Evolutionary conservation across 2,113 vertebrate species (phyloP).

Genomic region (Conger conger): DNA sequence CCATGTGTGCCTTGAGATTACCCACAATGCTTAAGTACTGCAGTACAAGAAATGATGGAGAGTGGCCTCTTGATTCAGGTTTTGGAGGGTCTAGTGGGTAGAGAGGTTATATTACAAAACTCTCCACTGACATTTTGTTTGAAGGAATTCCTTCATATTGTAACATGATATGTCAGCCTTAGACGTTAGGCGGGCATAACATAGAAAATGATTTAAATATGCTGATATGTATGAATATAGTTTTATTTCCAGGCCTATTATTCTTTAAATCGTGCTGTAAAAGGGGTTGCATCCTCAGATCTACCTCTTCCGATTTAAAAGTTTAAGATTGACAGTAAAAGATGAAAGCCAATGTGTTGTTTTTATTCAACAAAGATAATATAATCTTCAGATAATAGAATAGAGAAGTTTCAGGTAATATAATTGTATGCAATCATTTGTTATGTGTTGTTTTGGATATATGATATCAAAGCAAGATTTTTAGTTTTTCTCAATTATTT

Average conservation of each 20-base stretch:
- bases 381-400: neutral
- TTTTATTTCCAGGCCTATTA: neutral
- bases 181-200: neutral
- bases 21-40: neutral
- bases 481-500: no score
- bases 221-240: neutral
- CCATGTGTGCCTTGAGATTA: neutral
- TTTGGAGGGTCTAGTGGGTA: neutral
- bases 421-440: slow-evolving; percentile 18
- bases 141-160: neutral
- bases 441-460: slow-evolving; percentile 29
- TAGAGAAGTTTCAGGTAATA: neutral
- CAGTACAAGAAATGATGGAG: neutral
- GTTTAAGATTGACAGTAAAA: neutral
- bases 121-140: neutral
- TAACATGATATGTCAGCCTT: neutral
- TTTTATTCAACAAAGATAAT: neutral
- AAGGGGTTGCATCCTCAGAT: neutral
- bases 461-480: no score
- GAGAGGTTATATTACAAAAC: neutral
- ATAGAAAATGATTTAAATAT: neutral
- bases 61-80: neutral
- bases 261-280: neutral
- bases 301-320: neutral
- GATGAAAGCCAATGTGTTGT: neutral